A percentile compares a stretch with the other conserved stretches of the same genome.
phyloP scores from a whole-genome alignment of 2,113 vertebrate species.

The Morone chrysops region DNA sequence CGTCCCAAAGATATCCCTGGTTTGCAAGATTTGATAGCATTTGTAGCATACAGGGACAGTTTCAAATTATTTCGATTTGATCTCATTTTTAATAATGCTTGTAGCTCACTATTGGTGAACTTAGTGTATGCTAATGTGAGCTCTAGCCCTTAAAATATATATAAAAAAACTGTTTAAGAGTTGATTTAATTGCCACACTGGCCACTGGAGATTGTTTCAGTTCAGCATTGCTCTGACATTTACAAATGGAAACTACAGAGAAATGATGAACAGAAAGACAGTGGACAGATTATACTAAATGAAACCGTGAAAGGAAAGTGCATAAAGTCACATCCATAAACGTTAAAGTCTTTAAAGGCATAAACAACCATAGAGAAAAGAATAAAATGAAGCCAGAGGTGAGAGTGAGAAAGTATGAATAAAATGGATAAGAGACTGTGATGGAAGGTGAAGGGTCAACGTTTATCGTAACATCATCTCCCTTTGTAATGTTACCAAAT shows the following conservation, averaged over 20 bases:
- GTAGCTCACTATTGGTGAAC: neutral
- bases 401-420: neutral
- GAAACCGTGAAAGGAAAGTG: constrained; percentile 12
- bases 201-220: constrained; percentile 18
- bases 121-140: neutral
- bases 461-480: constrained; percentile 15
- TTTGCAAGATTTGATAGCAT: neutral
- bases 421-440: neutral
- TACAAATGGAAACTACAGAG: constrained; percentile 12
- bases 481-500: constrained; percentile 35
- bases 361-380: neutral
- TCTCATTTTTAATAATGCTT: neutral
- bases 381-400: neutral
- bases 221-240: constrained; percentile 49
- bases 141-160: neutral
- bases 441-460: constrained; percentile 29
- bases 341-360: constrained; percentile 9
- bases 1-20: too few species aligned
- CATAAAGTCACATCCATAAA: constrained; percentile 10
- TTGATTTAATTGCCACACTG: constrained; percentile 20
- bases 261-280: constrained; percentile 8
- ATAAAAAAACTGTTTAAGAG: neutral
- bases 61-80: too few species aligned
- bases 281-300: neutral
- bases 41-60: neutral